Evolutionary conservation across 2,113 vertebrate species (phyloP).

Genomic region (Gila orcuttii): DNA sequence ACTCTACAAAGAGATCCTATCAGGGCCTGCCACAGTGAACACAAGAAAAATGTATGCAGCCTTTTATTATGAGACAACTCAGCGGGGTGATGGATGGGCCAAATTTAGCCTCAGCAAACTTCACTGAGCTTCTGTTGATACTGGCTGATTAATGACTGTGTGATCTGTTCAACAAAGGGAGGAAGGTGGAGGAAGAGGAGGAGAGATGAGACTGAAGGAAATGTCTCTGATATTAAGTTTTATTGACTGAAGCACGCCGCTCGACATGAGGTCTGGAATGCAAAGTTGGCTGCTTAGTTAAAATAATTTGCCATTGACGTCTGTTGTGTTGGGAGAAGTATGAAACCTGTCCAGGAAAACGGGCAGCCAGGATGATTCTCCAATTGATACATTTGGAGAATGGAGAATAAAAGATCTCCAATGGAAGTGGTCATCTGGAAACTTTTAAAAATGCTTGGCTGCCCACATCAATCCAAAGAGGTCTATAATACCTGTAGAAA

Average conservation of each 20-base stretch:
- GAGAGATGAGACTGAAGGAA: constrained; percentile 5
- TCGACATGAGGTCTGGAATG: constrained; percentile 3
- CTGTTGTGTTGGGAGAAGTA: constrained; percentile 17
- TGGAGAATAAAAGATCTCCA: not conserved
- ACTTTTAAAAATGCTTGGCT: constrained; percentile 32
- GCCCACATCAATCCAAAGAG: constrained; percentile 45
- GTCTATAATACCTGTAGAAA: constrained; percentile 24
- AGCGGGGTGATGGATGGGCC: constrained; percentile 74
- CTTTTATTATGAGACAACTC: constrained; percentile 68
- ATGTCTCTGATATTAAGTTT: constrained; percentile 35
- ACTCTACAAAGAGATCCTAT: constrained; percentile 75
- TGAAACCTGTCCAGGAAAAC: constrained; percentile 3
- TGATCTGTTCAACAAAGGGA: constrained; percentile 46
- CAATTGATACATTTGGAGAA: not conserved
- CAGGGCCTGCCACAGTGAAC: constrained; percentile 64
- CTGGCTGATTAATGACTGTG: constrained; percentile 76
- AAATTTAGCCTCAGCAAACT: constrained; percentile 76
- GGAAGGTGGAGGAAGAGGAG: constrained; percentile 21
- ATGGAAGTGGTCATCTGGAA: constrained; percentile 7
- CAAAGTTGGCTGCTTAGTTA: constrained; percentile 5
- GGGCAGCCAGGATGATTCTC: not conserved
- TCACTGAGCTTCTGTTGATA: constrained; percentile 73
- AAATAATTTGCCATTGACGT: not conserved
- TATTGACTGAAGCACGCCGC: constrained; percentile 13
- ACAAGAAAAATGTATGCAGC: constrained; percentile 73